Base-by-base conservation (phyloP, 2,113 vertebrate species). In the Crotophaga sulcirostris region DNA sequence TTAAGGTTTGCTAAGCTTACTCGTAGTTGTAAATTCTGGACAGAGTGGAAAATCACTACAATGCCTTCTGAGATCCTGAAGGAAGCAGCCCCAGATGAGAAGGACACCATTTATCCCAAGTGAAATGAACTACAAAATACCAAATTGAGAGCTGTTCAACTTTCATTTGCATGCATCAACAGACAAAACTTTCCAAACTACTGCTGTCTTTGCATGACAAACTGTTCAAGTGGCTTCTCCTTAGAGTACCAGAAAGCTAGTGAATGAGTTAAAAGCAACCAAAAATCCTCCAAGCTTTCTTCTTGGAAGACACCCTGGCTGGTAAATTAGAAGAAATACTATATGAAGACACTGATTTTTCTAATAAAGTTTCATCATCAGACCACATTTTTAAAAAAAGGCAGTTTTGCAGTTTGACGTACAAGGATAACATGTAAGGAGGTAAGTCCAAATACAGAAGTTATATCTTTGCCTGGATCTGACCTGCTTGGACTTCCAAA, bases 311-410 rank as follows among this genome's bases (percentile, higher is more conserved):
- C 13, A 34, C 0, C 4, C 5, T 33, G n/a, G 9, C 40, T 55
- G 6, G 7, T 13, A 49, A 87, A 49, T 17, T 6, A 44, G 24
- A 81, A 66, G 29, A 89, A 84, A 40, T n/a, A 49, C 11, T 29
- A 9, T 23, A 42, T 6, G 2, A 26, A 91, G 70, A 11, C 7
- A 83, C 5, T 0, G 0, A 0, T 14, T 69, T 80, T 86, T 44
- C 16, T 40, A 60, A 10, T 73, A 80, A 59, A 33, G 38, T 1
- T 36, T 14, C 1, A 42, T 8, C 6, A 52, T 1, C 1, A 1
- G n/a, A 45, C 4, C 8, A 29, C 14, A 2, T 25, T 59, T 58
- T 17, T 44, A 23, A 5, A 11, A 62, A 73, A 42, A 33, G 2
- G 6, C 1, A 58, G 4, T 70, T 78, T 47, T 81, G 8, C 9